These are phyloP conservation scores for Agriotes lineatus DNA, from an alignment of 2,888 invertebrate species.

Conservation along the genomic window DNA sequence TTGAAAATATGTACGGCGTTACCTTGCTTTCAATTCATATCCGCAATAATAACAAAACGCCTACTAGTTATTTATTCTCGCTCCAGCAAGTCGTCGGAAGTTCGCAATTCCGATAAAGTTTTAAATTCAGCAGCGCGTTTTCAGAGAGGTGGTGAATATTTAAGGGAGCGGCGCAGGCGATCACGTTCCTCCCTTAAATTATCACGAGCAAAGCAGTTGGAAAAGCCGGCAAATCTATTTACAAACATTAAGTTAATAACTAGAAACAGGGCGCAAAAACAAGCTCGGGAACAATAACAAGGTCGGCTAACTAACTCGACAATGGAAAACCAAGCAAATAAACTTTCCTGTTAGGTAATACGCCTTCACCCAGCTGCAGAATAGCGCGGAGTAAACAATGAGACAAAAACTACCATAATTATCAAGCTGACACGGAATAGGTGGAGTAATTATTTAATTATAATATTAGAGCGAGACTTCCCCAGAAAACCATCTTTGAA, in stretches of 20 bases:
- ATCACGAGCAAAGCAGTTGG: conserved; percentile 7
- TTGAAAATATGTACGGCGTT: too few species aligned
- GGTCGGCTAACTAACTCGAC: conserved; percentile 40
- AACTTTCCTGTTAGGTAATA: conserved; percentile 44
- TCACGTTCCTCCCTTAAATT: neutral
- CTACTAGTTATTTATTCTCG: too few species aligned
- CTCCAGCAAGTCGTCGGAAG: too few species aligned
- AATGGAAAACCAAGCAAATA: conserved; percentile 42
- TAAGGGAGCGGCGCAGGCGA: too few species aligned
- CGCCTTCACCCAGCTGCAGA: conserved; percentile 34
- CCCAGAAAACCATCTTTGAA: conserved; percentile 42
- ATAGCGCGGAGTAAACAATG: conserved; percentile 45
- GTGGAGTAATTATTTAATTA: conserved; percentile 65
- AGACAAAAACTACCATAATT: conserved; percentile 49
- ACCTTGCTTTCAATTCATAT: too few species aligned
- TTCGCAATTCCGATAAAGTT: too few species aligned
- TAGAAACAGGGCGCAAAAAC: conserved; percentile 33
- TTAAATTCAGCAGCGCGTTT: too few species aligned
- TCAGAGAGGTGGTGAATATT: too few species aligned
- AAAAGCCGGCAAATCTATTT: conserved; percentile 29
- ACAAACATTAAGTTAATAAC: conserved; percentile 35
- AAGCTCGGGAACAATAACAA: conserved; percentile 41
- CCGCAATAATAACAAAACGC: too few species aligned
- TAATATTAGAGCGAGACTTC: conserved; percentile 52
- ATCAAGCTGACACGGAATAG: conserved; percentile 58